Percentiles rank a stretch among this genome's conserved stretches.
Conservation (phyloP, 2,113 vertebrate genomes). For the Hippoglossus stenolepis region DNA sequence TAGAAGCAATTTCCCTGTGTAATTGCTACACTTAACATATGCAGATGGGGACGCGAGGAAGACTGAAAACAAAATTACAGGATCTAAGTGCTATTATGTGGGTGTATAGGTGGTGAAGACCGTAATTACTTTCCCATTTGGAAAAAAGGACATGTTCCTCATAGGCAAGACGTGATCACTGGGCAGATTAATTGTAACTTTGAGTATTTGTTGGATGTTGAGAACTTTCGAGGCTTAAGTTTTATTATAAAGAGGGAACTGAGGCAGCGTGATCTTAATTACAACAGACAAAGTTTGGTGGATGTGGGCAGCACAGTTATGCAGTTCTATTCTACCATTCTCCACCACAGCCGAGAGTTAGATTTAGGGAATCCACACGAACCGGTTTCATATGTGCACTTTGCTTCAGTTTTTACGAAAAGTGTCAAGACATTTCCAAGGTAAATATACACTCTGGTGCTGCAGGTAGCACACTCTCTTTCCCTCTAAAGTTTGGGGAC, state of each 20-base stretch:
- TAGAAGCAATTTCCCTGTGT: conserved; percentile 79
- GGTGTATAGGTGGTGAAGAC: conserved; percentile 81
- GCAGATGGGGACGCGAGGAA: conserved; percentile 79
- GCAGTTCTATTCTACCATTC: not conserved
- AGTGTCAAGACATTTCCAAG: not conserved
- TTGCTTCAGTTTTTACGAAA: not conserved
- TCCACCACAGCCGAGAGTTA: not conserved
- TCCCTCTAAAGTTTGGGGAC: too few relatives aligned
- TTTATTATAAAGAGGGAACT: conserved; percentile 28
- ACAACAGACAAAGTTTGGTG: conserved; percentile 10
- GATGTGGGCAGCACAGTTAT: not conserved
- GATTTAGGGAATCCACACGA: not conserved
- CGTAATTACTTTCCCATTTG: conserved; percentile 85
- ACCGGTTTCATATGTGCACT: too few relatives aligned
- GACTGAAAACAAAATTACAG: conserved; percentile 84
- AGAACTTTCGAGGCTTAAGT: conserved; percentile 63
- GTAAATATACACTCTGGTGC: not conserved
- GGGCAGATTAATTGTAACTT: conserved; percentile 79
- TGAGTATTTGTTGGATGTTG: conserved; percentile 61
- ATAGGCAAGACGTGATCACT: conserved; percentile 77
- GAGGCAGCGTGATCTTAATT: conserved; percentile 8
- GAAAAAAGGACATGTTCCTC: conserved; percentile 75
- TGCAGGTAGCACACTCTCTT: too few relatives aligned
- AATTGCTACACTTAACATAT: conserved; percentile 86
- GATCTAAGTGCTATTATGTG: conserved; percentile 82